Percentiles rank a stretch among this genome's conserved stretches.
phyloP scores from a whole-genome alignment of 2,113 vertebrate genomes.

The Heliornis fulica region DNA sequence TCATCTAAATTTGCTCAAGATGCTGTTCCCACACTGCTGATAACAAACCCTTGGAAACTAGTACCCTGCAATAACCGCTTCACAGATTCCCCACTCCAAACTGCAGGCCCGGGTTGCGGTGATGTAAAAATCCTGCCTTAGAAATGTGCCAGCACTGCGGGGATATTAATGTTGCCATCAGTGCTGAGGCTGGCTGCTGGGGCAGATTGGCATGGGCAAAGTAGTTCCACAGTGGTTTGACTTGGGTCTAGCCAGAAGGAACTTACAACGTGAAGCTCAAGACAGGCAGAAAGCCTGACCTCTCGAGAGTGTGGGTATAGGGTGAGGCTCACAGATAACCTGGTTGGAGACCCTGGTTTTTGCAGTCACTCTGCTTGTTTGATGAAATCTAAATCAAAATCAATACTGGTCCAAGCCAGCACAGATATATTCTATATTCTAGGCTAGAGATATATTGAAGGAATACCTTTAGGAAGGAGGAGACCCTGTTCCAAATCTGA shows the following conservation, averaged over 20 bases:
- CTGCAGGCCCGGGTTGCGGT: background rate
- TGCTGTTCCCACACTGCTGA: background rate
- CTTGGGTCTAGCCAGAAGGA: background rate
- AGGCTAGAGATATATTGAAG: background rate
- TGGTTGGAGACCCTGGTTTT: no score
- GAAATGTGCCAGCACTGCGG: background rate
- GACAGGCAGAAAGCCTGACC: background rate
- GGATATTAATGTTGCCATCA: no score
- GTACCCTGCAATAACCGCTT: background rate
- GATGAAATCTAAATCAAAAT: background rate
- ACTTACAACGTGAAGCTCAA: background rate
- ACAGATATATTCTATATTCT: background rate
- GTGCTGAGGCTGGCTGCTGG: background rate
- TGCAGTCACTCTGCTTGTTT: background rate
- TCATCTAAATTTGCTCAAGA: background rate
- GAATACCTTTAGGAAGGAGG: background rate
- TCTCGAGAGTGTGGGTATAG: fast-evolving
- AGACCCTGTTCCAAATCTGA: background rate
- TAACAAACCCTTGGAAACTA: background rate
- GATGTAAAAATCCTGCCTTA: background rate
- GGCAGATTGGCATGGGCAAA: background rate
- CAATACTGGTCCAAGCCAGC: background rate
- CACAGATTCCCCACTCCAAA: background rate
- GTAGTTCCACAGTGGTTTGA: background rate
- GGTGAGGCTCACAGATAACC: background rate